Evolutionary conservation across 2,113 vertebrate species (phyloP).

Genomic region (Pipa parva): DNA sequence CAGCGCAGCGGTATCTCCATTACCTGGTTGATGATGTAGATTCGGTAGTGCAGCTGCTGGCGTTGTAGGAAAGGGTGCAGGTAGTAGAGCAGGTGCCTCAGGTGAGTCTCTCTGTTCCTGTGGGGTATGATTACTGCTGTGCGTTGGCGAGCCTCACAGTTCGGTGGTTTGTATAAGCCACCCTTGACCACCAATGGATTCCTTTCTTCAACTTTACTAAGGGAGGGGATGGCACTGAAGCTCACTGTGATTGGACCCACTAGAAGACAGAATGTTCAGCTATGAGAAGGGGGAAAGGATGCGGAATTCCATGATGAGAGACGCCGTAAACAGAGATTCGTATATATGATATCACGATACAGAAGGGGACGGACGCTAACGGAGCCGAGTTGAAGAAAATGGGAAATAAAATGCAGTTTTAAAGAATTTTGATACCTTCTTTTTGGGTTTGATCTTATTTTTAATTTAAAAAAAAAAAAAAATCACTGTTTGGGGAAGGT

Average conservation of each 20-base stretch:
- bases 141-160: constrained; percentile 78
- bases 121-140: constrained; percentile 89
- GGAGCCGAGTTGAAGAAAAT: too few relatives aligned
- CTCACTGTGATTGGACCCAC: constrained; percentile 84
- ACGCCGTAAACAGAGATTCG: too few relatives aligned
- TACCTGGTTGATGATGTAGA: constrained; percentile 95
- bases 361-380: too few relatives aligned
- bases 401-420: too few relatives aligned
- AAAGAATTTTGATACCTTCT: too few relatives aligned
- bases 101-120: constrained; percentile 84
- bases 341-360: too few relatives aligned
- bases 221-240: constrained; percentile 69
- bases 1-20: neutral
- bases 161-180: constrained; percentile 75
- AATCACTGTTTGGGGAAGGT: too few relatives aligned
- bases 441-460: too few relatives aligned
- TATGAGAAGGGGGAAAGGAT: neutral
- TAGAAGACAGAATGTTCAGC: constrained; percentile 46
- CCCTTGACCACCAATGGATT: constrained; percentile 77
- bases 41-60: constrained; percentile 90
- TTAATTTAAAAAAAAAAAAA: too few relatives aligned
- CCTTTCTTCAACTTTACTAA: constrained; percentile 76
- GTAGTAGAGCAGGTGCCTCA: constrained; percentile 88
- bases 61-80: constrained; percentile 92
- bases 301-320: too few relatives aligned